A percentile compares a stretch with the other conserved stretches of the same genome.
phyloP scores from a whole-genome alignment of 2,113 vertebrate genomes.

The Brachyhypopomus occidentalis region DNA sequence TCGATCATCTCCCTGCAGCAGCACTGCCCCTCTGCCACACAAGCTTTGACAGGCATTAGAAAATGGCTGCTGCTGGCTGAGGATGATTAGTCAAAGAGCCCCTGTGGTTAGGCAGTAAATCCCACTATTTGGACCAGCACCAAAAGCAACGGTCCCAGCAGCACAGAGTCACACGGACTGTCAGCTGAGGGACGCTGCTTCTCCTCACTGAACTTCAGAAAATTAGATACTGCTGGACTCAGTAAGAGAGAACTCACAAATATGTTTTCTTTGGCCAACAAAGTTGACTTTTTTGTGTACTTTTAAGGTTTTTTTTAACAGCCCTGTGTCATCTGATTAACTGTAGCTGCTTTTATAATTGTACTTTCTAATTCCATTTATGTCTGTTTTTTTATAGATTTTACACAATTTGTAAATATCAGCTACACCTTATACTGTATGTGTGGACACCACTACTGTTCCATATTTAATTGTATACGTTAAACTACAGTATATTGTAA shows the following conservation, averaged over 20 bases:
- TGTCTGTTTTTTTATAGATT: too few species aligned
- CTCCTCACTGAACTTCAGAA: background rate
- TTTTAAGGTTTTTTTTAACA: too few species aligned
- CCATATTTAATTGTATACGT: too few species aligned
- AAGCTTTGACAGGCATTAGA: constrained; percentile 36
- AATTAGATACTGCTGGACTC: background rate
- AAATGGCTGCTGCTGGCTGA: constrained; percentile 38
- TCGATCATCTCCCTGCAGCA: constrained; percentile 28
- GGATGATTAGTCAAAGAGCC: constrained; percentile 38
- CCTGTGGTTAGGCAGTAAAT: constrained; percentile 44
- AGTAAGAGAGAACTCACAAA: background rate
- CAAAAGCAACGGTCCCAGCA: constrained; percentile 25
- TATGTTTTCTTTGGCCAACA: too few species aligned
- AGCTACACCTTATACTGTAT: too few species aligned
- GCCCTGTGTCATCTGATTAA: too few species aligned
- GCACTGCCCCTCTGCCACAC: constrained; percentile 20
- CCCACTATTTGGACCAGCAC: constrained; percentile 25
- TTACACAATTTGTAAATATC: too few species aligned
- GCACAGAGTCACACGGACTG: constrained; percentile 11
- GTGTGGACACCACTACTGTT: too few species aligned
- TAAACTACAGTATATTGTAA: background rate
- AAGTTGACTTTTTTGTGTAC: too few species aligned
- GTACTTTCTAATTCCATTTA: too few species aligned
- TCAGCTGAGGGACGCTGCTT: constrained; percentile 17
- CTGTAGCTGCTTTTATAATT: too few species aligned